Conservation (phyloP, 2,797 vertebrate genomes). For the Hyperoplus immaculatus region DNA sequence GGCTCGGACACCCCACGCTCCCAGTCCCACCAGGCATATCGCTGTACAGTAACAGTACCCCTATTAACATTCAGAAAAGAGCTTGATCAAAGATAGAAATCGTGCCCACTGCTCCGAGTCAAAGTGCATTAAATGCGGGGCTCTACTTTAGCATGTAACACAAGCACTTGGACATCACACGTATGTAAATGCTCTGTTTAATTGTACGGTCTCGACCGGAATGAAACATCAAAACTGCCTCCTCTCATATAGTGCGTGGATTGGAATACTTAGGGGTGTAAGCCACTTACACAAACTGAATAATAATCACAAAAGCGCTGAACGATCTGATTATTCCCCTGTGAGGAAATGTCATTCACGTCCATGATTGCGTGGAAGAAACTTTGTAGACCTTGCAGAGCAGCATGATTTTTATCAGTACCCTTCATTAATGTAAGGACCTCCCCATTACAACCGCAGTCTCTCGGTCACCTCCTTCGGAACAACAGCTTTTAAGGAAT, state of each 20-base stretch:
- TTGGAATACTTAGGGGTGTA: constrained; percentile 39
- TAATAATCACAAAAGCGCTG: constrained; percentile 57
- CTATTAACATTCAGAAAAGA: constrained; percentile 60
- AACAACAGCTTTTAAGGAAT: not conserved
- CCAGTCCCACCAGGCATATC: constrained; percentile 70
- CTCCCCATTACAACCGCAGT: constrained; percentile 5
- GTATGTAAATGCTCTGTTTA: constrained; percentile 64
- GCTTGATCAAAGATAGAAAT: constrained; percentile 72
- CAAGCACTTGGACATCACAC: constrained; percentile 61
- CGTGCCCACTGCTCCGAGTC: constrained; percentile 52
- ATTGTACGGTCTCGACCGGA: constrained; percentile 49
- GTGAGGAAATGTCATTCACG: constrained; percentile 73
- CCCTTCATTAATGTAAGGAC: constrained; percentile 28
- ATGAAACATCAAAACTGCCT: constrained; percentile 63
- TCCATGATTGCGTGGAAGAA: constrained; percentile 58
- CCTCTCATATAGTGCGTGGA: constrained; percentile 50
- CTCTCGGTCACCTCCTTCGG: constrained; percentile 7
- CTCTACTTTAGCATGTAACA: constrained; percentile 50
- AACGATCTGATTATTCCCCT: constrained; percentile 73
- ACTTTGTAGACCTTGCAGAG: constrained; percentile 45
- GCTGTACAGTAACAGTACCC: constrained; percentile 64
- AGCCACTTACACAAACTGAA: constrained; percentile 51
- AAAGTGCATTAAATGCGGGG: constrained; percentile 50
- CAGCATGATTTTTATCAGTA: constrained; percentile 32
- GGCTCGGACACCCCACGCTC: constrained; percentile 52